Evolutionary conservation across 2,797 vertebrate species (phyloP), one percentile per base, ranked within the genome.

Genomic region (Artibeus lituratus): DNA sequence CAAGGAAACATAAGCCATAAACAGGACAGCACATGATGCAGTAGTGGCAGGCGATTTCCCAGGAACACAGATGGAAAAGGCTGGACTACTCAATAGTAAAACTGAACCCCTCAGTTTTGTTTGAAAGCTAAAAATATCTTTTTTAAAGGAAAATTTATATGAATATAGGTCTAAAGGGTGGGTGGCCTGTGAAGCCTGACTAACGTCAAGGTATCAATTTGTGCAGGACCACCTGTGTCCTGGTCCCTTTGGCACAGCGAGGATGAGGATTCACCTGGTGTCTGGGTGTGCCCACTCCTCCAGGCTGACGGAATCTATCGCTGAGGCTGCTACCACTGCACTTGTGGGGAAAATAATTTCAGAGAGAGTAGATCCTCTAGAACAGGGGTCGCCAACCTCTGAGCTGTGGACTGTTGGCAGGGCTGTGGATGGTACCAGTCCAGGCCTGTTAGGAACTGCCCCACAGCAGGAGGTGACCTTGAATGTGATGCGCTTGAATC

Each of bases 61-160:
- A 82, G 35, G 42, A 85, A 89, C 53, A 83, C 12, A 62, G 67
- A 83, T 67, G 47, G 4, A 57, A 93, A 84, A 76, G 4, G 2
- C 39, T 83, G 59, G 77, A 57, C 3, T 62, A 10, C 26, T 86
- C 51, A 65, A 5, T 59, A 95, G 39, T 73, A 81, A 95, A 91
- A 87, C 24, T 53, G 51, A 88, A 42, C 7, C 1, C 37, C 35
- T 82, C 42, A 18, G 7, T 78, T 88, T 97, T 69, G 53, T 76
- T 94, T 70, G 51, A 96, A 80, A 84, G 96, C 37, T 35, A 81
- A 82, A n/a, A 90, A 47, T 84, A 39, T 26, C 44, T 59, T 86
- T 77, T 67, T 73, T 35, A 67, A 7, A 92, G 59, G 49, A 59
- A 57, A 81, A 57, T 72, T 57, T 37, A 59, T 53, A 37, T 24